Conservation (phyloP, 1,140 invertebrate genomes). For the Panagrolaimus sp. region DNA sequence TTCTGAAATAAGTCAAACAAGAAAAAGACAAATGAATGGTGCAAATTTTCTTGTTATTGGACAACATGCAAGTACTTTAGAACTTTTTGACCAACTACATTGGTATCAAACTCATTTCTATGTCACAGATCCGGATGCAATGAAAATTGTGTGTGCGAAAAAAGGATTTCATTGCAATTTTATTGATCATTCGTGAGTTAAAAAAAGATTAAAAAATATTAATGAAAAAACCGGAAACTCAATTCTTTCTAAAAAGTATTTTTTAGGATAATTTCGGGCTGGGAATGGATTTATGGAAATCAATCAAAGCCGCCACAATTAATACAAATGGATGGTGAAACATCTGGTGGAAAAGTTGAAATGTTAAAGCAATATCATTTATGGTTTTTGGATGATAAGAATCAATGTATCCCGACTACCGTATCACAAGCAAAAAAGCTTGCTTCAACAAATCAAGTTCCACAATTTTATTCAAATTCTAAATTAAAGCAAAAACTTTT, state of each 20-base stretch:
- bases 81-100: constrained; percentile 28
- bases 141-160: constrained; percentile 39
- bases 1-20: constrained; percentile 16
- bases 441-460: constrained; percentile 23
- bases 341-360: constrained; percentile 31
- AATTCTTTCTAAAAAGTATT: background rate
- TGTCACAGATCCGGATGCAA: constrained; percentile 41
- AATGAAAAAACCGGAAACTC: background rate
- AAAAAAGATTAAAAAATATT: constrained; percentile 8
- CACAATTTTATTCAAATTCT: constrained; percentile 34
- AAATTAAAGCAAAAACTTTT: constrained; percentile 36
- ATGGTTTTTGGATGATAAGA: constrained; percentile 37
- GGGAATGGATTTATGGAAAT: constrained; percentile 45
- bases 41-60: constrained; percentile 38
- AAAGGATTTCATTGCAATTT: constrained; percentile 28
- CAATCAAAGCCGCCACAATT: constrained; percentile 31
- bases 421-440: constrained; percentile 21
- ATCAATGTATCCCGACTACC: constrained; percentile 21
- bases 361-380: constrained; percentile 33
- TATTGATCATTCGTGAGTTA: constrained; percentile 30
- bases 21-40: constrained; percentile 40
- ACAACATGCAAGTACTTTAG: constrained; percentile 16
- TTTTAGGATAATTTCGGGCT: constrained; percentile 35
- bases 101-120: constrained; percentile 40
- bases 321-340: constrained; percentile 48